phyloP scores from a whole-genome alignment of 2,797 vertebrate species.

The Diceros bicornis region DNA sequence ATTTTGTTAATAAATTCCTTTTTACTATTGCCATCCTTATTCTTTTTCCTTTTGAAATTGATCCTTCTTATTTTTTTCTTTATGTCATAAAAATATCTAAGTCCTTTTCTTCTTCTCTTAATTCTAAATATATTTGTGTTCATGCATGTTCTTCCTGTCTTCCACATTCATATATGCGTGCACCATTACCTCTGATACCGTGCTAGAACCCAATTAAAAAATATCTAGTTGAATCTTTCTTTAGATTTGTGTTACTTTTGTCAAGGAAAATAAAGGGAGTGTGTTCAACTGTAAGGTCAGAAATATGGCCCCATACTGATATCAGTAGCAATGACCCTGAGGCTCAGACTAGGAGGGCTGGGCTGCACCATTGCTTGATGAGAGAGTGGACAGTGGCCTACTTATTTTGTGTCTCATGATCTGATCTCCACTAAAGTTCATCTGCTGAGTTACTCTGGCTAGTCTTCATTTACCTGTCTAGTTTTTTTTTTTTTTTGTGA shows the following conservation, averaged over 20 bases:
- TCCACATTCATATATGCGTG: background rate
- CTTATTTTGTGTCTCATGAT: background rate
- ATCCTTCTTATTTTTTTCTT: background rate
- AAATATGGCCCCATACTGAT: background rate
- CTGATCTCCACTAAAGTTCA: background rate
- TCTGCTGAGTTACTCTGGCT: background rate
- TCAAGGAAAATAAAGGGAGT: background rate
- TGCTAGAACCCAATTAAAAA: background rate
- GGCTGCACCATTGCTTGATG: background rate
- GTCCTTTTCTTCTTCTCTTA: background rate
- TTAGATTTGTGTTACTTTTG: background rate
- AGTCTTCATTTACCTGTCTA: background rate
- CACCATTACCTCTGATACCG: background rate
- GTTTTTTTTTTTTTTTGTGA: background rate
- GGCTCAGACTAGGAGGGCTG: background rate
- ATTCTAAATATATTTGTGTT: background rate
- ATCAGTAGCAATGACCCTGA: background rate
- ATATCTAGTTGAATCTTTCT: background rate
- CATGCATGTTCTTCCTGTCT: background rate
- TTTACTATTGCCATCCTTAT: background rate
- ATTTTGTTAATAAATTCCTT: background rate
- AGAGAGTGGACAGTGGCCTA: background rate
- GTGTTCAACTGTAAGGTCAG: background rate
- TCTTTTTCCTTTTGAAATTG: background rate
- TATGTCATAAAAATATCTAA: background rate